Evolutionary conservation across 2,113 vertebrate species (phyloP).

Genomic region (Hydrochoerus hydrochaeris): DNA sequence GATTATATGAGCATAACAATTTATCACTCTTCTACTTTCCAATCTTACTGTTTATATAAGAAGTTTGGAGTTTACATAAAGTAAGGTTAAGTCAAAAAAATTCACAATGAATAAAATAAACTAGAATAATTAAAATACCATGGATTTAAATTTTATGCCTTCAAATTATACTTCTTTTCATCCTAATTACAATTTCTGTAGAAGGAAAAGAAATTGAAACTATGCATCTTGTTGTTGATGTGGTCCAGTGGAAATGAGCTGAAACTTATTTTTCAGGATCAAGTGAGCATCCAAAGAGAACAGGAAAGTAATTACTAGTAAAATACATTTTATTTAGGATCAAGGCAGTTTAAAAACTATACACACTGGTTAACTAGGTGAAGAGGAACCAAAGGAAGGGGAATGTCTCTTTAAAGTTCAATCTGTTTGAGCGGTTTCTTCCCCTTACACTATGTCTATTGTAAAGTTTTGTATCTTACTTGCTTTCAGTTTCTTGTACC

Average conservation of each 20-base stretch:
- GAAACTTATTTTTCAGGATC: conserved; percentile 57
- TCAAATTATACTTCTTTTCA: conserved; percentile 61
- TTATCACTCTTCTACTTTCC: conserved; percentile 33
- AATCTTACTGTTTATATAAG: conserved; percentile 14
- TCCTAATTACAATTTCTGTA: conserved; percentile 44
- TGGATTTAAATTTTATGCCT: conserved; percentile 31
- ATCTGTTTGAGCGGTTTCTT: background rate
- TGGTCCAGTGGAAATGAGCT: conserved; percentile 42
- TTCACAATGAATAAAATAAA: background rate
- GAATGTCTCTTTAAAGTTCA: conserved; percentile 42
- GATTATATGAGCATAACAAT: background rate
- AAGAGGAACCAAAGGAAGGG: background rate
- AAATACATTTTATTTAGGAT: conserved; percentile 61
- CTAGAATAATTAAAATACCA: background rate
- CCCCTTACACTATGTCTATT: too few relatives aligned
- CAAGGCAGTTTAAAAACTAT: conserved; percentile 62
- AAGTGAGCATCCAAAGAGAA: conserved; percentile 13
- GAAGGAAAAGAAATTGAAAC: conserved; percentile 49
- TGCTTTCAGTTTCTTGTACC: too few relatives aligned
- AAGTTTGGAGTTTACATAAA: conserved; percentile 41
- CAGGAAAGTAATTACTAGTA: conserved; percentile 46
- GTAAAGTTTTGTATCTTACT: too few relatives aligned
- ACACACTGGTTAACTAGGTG: conserved; percentile 10
- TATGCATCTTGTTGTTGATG: conserved; percentile 27
- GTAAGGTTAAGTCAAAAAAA: conserved; percentile 4